A percentile compares a stretch with the other conserved stretches of the same genome.
phyloP scores from a whole-genome alignment of 2,113 vertebrate species.

The Thinocorus orbignyianus region DNA sequence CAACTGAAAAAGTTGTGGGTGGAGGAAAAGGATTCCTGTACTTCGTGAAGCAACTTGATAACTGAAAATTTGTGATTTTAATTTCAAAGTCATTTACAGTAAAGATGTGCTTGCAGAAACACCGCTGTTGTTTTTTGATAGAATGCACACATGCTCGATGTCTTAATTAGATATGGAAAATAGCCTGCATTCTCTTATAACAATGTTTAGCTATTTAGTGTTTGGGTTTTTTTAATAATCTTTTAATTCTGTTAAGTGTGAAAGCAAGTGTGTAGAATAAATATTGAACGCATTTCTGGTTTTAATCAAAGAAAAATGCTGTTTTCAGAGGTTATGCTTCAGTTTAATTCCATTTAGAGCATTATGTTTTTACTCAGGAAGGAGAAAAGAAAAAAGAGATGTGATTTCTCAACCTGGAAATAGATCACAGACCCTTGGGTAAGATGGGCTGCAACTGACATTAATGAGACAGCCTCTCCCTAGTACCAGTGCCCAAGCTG shows the following conservation, averaged over 20 bases:
- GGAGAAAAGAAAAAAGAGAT: not conserved
- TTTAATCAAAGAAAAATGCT: not conserved
- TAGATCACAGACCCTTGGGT: not conserved
- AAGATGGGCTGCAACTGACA: not conserved
- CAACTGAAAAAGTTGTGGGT: not conserved
- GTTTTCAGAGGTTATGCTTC: not conserved
- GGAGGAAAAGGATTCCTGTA: not conserved
- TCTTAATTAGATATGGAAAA: not conserved
- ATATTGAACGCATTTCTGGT: not conserved
- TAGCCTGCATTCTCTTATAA: not conserved
- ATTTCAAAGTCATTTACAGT: not conserved
- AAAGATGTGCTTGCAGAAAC: not conserved
- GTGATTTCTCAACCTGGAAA: not conserved
- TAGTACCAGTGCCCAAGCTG: not conserved
- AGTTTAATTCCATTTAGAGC: not conserved
- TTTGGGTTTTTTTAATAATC: not conserved
- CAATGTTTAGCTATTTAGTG: not conserved
- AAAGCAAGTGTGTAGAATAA: not conserved
- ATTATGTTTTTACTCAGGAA: not conserved
- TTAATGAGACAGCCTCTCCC: not conserved
- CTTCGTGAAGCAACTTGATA: not conserved
- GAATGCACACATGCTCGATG: not conserved
- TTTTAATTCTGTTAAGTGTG: conserved; percentile 2
- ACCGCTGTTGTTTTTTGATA: not conserved
- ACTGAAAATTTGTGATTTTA: not conserved